Percentiles rank a stretch among this genome's conserved stretches.
Conservation (phyloP, 2,113 vertebrate species). For the Coptodon bakossiorum region DNA sequence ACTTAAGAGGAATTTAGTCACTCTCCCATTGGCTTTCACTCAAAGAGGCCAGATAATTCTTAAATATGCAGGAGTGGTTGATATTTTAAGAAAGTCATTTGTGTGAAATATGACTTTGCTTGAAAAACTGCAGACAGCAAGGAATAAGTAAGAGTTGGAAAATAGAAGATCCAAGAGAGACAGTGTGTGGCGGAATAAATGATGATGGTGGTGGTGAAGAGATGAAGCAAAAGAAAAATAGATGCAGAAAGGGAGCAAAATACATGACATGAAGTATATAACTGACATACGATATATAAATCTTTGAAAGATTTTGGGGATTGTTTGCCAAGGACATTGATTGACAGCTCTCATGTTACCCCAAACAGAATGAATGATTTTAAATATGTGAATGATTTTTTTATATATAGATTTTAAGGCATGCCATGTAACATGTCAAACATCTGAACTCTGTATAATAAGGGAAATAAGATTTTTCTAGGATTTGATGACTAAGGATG, state of each 20-base stretch:
- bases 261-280: not conserved
- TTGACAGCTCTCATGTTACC: not conserved
- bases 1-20: slow-evolving; percentile 36
- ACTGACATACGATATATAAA: slow-evolving; percentile 9
- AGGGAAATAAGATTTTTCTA: not conserved
- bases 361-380: not conserved
- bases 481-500: not conserved
- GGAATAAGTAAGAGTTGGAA: not conserved
- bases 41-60: slow-evolving; percentile 32
- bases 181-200: not conserved
- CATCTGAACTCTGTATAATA: not conserved
- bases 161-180: not conserved
- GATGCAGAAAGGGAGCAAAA: not conserved
- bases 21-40: slow-evolving; percentile 30
- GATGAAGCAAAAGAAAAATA: not conserved
- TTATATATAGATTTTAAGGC: not conserved
- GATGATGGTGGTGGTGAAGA: not conserved
- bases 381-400: not conserved
- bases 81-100: slow-evolving; percentile 38
- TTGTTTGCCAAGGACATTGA: not conserved
- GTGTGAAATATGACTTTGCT: slow-evolving; percentile 13
- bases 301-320: not conserved
- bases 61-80: slow-evolving; percentile 17
- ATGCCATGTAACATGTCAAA: slow-evolving; percentile 19
- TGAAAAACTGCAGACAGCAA: slow-evolving; percentile 21